Conservation (phyloP, 2,113 vertebrate genomes). For the Ptyas mucosa region DNA sequence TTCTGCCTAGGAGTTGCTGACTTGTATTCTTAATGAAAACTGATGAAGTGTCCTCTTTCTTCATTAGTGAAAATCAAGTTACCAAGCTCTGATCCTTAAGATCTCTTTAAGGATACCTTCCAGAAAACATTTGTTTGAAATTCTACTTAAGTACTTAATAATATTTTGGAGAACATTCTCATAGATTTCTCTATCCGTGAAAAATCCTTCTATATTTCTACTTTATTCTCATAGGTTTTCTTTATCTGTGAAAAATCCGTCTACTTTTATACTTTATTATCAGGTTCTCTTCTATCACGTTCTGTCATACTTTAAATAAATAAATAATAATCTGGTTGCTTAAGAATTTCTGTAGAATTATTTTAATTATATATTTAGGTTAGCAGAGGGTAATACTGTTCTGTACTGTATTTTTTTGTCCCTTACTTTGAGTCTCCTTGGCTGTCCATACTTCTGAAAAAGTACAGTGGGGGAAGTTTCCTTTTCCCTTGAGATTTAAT, state of each 20-base stretch:
- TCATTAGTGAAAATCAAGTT: not conserved
- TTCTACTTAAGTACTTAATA: not conserved
- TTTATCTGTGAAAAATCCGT: not conserved
- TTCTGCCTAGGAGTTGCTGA: not conserved
- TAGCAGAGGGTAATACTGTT: not conserved
- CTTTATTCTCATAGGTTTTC: too few relatives aligned
- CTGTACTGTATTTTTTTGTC: not conserved
- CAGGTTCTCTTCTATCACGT: not conserved
- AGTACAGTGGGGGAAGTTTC: not conserved
- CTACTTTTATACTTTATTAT: not conserved
- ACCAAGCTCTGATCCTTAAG: not conserved
- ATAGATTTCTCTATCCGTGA: not conserved
- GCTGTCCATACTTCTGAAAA: not conserved
- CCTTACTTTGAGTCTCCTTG: not conserved
- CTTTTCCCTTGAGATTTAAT: not conserved
- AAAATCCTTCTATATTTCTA: not conserved
- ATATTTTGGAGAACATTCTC: not conserved
- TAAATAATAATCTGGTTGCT: not conserved
- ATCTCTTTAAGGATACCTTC: not conserved
- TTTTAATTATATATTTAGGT: not conserved
- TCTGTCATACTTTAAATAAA: not conserved
- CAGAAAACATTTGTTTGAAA: not conserved
- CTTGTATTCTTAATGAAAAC: not conserved
- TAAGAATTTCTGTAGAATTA: not conserved
- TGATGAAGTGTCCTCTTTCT: not conserved